These are phyloP conservation scores for Pseudochirops cupreus DNA, from an alignment of 2,797 vertebrate genomes.

Conservation along the genomic window DNA sequence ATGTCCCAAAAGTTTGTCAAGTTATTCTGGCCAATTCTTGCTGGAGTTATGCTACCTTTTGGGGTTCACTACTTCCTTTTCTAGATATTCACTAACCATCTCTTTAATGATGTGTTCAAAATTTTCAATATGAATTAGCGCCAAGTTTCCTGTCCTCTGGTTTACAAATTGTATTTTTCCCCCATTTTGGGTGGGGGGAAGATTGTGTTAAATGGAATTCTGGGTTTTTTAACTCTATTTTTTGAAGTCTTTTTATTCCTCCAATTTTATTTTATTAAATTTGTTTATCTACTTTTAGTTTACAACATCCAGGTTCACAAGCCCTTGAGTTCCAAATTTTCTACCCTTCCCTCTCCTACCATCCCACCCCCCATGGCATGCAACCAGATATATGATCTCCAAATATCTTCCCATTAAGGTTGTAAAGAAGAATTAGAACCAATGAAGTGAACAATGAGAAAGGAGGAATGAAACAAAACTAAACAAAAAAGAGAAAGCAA, in stretches of 20 bases:
- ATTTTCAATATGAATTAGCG: neutral
- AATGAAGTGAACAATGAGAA: too few relatives aligned
- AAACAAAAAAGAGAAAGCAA: too few relatives aligned
- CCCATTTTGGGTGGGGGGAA: constrained; percentile 8
- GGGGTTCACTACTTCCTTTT: neutral
- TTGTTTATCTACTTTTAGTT: too few relatives aligned
- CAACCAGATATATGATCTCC: too few relatives aligned
- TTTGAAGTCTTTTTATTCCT: constrained; percentile 21
- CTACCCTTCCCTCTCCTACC: too few relatives aligned
- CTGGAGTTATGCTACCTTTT: neutral
- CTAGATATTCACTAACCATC: neutral
- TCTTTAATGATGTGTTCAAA: neutral
- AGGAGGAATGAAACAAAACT: too few relatives aligned
- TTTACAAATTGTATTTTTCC: constrained; percentile 37
- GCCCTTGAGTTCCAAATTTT: too few relatives aligned
- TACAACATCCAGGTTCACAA: too few relatives aligned
- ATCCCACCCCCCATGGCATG: too few relatives aligned
- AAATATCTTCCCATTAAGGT: too few relatives aligned
- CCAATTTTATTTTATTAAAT: too few relatives aligned
- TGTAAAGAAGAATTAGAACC: too few relatives aligned
- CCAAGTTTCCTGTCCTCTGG: neutral
- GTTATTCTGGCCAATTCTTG: neutral
- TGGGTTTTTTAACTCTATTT: constrained; percentile 17
- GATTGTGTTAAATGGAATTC: neutral
- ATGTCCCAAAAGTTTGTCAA: neutral